phyloP scores from a whole-genome alignment of 2,113 vertebrate genomes.

The Ardeotis arabs region DNA sequence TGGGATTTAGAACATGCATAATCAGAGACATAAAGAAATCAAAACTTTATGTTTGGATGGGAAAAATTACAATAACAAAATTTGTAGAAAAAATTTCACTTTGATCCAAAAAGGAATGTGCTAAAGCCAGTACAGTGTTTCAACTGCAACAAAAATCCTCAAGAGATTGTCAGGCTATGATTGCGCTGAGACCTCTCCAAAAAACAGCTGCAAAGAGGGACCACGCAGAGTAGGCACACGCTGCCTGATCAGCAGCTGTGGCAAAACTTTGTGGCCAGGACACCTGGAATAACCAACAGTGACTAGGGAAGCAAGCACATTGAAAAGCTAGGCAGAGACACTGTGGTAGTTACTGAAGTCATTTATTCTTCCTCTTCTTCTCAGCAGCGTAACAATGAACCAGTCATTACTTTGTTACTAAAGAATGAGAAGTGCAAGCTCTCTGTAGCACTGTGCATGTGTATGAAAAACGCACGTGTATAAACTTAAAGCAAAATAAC shows the following conservation, averaged over 20 bases:
- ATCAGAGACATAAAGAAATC: background rate
- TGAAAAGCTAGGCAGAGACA: background rate
- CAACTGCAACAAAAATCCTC: background rate
- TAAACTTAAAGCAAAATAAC: background rate
- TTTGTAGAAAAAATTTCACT: background rate
- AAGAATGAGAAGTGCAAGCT: background rate
- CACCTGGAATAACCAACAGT: background rate
- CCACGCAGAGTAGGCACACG: background rate
- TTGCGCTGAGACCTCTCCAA: background rate
- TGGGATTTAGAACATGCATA: background rate
- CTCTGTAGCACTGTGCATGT: background rate
- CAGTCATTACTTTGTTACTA: background rate
- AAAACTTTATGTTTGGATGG: background rate
- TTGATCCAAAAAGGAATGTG: background rate
- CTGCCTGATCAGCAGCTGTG: background rate
- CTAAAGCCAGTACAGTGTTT: background rate
- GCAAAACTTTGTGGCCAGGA: background rate
- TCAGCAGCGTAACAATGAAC: background rate
- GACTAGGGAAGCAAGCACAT: background rate
- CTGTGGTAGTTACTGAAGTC: background rate
- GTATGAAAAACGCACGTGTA: background rate
- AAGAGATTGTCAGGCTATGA: background rate
- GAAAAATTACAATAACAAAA: background rate
- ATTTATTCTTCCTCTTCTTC: background rate
- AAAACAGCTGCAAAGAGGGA: background rate